Percentiles rank a stretch among this genome's conserved stretches.
Conservation (phyloP, 2,797 vertebrate genomes). For the Neosilurus mollespiculum region DNA sequence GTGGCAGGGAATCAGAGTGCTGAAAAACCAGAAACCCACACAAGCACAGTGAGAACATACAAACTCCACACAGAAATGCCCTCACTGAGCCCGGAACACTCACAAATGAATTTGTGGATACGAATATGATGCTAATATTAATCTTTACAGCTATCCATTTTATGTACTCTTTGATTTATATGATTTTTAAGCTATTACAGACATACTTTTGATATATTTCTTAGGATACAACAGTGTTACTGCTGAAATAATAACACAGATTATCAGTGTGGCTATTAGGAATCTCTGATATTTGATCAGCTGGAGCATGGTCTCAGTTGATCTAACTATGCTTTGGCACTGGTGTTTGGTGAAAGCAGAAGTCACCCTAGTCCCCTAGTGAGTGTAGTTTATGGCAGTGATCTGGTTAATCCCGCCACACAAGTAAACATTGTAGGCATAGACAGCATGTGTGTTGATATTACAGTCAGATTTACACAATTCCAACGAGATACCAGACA, state of each 20-base stretch:
- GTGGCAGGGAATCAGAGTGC: no score
- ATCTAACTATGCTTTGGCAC: not conserved
- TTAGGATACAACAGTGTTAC: not conserved
- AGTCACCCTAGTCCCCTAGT: not conserved
- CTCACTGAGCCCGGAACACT: no score
- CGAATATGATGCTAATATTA: not conserved
- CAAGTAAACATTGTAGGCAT: conserved; percentile 79
- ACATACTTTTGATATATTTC: not conserved
- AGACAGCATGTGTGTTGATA: conserved; percentile 67
- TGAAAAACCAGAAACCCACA: no score
- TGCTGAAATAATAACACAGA: not conserved
- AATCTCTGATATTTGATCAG: not conserved
- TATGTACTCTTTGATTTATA: not conserved
- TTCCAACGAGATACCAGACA: conserved; percentile 74
- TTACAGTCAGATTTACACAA: conserved; percentile 81
- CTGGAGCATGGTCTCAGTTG: not conserved
- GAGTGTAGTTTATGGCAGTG: conserved; percentile 68
- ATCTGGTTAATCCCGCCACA: conserved; percentile 76
- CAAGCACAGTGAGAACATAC: no score
- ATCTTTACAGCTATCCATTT: not conserved
- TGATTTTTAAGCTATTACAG: not conserved
- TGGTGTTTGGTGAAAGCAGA: not conserved
- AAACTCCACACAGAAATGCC: no score
- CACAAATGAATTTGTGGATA: no score
- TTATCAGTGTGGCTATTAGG: not conserved